These are phyloP conservation scores for Eurois occulta DNA, from an alignment of 2,888 invertebrate genomes.

Conservation along the genomic window DNA sequence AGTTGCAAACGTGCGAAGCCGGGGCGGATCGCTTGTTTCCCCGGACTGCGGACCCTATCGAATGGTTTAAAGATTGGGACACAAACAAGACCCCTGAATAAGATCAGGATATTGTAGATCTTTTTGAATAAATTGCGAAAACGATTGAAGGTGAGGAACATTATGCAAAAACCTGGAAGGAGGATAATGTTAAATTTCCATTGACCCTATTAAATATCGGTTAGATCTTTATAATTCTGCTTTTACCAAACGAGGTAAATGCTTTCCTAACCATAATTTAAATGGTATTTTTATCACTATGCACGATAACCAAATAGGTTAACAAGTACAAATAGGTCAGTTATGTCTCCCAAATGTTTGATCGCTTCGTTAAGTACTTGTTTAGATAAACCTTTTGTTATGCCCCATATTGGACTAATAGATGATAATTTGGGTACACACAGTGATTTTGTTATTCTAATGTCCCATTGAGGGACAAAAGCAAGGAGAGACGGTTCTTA, in stretches of 20 bases:
- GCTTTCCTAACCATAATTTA: background rate
- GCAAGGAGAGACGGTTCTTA: background rate
- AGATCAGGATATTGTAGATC: background rate
- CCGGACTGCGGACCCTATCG: background rate
- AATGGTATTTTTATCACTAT: background rate
- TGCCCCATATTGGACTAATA: constrained; percentile 30
- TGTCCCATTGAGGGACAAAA: background rate
- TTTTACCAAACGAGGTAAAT: constrained; percentile 7
- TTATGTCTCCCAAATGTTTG: constrained; percentile 9
- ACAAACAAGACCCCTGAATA: background rate
- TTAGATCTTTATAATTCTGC: no score
- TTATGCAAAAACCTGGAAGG: background rate
- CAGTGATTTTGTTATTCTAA: background rate
- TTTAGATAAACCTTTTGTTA: constrained; percentile 17
- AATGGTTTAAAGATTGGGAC: background rate
- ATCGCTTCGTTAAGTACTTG: constrained; percentile 9
- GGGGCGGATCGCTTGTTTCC: background rate
- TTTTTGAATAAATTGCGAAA: background rate
- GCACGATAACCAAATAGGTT: constrained; percentile 36
- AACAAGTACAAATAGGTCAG: constrained; percentile 45
- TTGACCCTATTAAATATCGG: background rate
- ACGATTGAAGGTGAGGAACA: background rate
- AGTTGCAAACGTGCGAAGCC: no score
- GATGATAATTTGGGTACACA: constrained; percentile 23
- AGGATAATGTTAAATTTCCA: background rate